These are phyloP conservation scores for Drosophila persimilis DNA, from an alignment of 1,140 invertebrate species.

Conservation along the genomic window DNA sequence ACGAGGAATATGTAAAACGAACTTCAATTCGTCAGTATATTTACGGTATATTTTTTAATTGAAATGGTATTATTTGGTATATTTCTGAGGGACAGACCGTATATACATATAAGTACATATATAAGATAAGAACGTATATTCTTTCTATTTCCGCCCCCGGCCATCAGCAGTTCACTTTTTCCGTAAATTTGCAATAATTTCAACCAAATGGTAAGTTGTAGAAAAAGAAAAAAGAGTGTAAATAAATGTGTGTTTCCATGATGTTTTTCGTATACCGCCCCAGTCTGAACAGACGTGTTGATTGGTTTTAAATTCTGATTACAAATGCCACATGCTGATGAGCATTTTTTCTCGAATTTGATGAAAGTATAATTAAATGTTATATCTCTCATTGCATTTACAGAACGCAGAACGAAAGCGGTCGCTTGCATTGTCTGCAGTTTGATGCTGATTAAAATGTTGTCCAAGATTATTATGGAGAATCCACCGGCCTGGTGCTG, in stretches of 20 bases:
- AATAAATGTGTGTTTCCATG: slow-evolving; percentile 84
- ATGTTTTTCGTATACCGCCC: slow-evolving; percentile 83
- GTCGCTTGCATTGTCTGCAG: not conserved
- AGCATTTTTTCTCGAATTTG: not conserved
- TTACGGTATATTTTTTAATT: too few relatives aligned
- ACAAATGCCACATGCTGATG: slow-evolving; percentile 15
- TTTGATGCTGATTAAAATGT: too few relatives aligned
- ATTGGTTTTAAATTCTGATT: slow-evolving; percentile 67
- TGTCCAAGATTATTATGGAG: not conserved
- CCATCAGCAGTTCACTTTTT: too few relatives aligned
- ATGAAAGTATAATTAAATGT: not conserved
- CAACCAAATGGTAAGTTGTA: slow-evolving; percentile 11
- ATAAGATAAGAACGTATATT: too few relatives aligned
- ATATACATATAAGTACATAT: too few relatives aligned
- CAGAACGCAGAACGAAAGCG: slow-evolving; percentile 5
- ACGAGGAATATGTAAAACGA: too few relatives aligned
- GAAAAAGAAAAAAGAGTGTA: not conserved
- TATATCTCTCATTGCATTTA: slow-evolving; percentile 6
- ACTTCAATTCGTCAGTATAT: too few relatives aligned
- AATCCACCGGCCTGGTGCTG: not conserved
- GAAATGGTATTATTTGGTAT: too few relatives aligned
- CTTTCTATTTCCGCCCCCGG: too few relatives aligned
- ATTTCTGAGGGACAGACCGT: too few relatives aligned
- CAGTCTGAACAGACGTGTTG: slow-evolving; percentile 76
- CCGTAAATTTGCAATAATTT: slow-evolving; percentile 1